Evolutionary conservation across 2,888 invertebrate genomes (phyloP), one percentile per base, ranked within the genome.

Genomic region (Athalia rosae): DNA sequence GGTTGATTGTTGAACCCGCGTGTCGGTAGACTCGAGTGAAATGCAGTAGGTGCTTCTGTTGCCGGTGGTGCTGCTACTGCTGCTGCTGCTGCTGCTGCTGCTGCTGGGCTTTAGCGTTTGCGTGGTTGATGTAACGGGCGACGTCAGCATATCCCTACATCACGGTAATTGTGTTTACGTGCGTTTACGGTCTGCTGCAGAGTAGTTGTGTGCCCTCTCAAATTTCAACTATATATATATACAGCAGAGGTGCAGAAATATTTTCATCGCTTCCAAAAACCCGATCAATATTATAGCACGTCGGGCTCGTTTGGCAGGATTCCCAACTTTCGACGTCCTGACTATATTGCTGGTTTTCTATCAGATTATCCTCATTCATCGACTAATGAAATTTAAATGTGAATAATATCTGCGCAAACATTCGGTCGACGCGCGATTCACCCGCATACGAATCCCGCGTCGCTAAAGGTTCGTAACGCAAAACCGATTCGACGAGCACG

Each of bases 131-230:
- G 71, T 71, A 71, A 71, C 58, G 58, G 45, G 58, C 56, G 58
- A n/a, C 71, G 71, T 71, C 71, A 71, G 71, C 71, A 71, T 56
- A 71, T 71, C 71, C 58, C 56, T 71, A 45, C 71, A 71, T 71
- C 56, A 43, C 43, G 56, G 71, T 71, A 71, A 71, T 71, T 71
- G 71, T 71, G 71, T 71, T 71, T 71, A 67, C 67, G 67, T 50
- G 64, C 64, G 64, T 64, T 64, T 47, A 67, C 67, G 71, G 56
- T 58, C 56, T 45, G 58, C 28, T 71, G 71, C 71, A 71, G 67
- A 28, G 71, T 71, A 28, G 71, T 71, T 71, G 28, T 45, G 71
- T 58, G 56, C 50, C 15, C 50, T 58, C 71, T 43, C 56, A 71
- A 58, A 71, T 71, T 58, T 58, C 71, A 45, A 58, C 45, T 41